Evolutionary conservation across 2,888 invertebrate genomes (phyloP).

Genomic region (Euzophera pinguis): DNA sequence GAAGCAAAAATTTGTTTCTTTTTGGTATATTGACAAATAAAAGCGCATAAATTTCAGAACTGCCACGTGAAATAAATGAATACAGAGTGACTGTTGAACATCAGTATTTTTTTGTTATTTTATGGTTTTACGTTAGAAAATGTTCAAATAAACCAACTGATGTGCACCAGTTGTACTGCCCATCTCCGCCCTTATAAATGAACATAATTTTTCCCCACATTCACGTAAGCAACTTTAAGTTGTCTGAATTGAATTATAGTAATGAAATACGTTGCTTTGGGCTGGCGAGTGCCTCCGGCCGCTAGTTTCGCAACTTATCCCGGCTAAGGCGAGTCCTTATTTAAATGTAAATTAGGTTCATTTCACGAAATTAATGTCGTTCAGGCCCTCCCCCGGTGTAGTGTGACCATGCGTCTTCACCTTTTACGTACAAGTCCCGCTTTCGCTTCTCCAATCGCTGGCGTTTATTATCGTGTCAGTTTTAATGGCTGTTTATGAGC

Average conservation of each 20-base stretch:
- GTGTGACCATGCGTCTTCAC: slow-evolving; percentile 43
- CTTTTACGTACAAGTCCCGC: slow-evolving; percentile 34
- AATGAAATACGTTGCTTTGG: slow-evolving; percentile 76
- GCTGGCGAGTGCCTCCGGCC: slow-evolving; percentile 68
- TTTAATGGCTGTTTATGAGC: slow-evolving; percentile 42
- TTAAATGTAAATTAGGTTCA: slow-evolving; percentile 95
- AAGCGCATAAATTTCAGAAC: too few relatives aligned
- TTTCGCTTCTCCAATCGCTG: slow-evolving; percentile 12
- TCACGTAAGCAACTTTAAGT: slow-evolving; percentile 9
- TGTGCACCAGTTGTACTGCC: too few relatives aligned
- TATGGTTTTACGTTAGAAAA: too few relatives aligned
- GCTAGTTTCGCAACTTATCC: slow-evolving; percentile 80
- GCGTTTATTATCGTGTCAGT: slow-evolving; percentile 46
- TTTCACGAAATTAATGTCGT: slow-evolving; percentile 92
- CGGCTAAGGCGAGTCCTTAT: slow-evolving; percentile 84
- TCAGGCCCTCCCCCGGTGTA: slow-evolving; percentile 76
- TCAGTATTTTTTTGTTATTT: too few relatives aligned
- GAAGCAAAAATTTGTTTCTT: too few relatives aligned
- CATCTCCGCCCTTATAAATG: slow-evolving; percentile 1
- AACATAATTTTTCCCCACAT: slow-evolving; percentile 1
- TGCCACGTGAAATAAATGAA: too few relatives aligned
- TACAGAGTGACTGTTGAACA: too few relatives aligned
- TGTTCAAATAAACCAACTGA: too few relatives aligned
- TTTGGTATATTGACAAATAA: too few relatives aligned
- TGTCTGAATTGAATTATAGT: slow-evolving; percentile 75